Conservation (phyloP, 2,113 vertebrate genomes). For the Proteles cristata region DNA sequence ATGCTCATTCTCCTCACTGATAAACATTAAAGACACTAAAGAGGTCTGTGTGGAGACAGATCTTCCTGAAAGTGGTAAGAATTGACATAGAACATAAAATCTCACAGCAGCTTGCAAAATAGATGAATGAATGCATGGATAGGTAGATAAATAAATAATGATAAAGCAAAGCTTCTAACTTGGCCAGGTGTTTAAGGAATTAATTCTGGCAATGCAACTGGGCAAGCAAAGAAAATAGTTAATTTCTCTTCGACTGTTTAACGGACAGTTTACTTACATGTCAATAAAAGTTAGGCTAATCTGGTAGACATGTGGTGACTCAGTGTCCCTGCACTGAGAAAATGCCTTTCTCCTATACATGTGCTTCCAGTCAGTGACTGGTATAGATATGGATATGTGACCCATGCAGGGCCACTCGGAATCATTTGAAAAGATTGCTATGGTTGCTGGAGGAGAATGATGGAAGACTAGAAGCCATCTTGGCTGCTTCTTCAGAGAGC, state of each 20-base stretch:
- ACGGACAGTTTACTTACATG: neutral
- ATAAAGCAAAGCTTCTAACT: neutral
- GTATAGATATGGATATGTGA: neutral
- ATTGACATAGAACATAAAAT: neutral
- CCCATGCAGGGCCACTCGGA: neutral
- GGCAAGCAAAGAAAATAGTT: neutral
- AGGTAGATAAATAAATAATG: neutral
- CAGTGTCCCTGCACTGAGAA: neutral
- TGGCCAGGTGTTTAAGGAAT: neutral
- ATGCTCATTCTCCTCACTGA: neutral
- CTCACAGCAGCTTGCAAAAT: neutral
- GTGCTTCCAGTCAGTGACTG: neutral
- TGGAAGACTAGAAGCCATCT: neutral
- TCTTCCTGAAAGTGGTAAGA: neutral
- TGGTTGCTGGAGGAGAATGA: neutral
- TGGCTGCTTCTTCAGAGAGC: neutral
- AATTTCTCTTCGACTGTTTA: neutral
- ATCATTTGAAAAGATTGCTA: neutral
- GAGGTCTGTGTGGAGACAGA: neutral
- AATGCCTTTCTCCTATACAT: neutral
- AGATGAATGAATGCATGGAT: neutral
- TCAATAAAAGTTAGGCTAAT: neutral
- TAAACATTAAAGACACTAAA: neutral
- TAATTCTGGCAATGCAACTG: neutral
- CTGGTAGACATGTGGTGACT: neutral